phyloP scores from a whole-genome alignment of 37 sponge, comb jelly and placozoan genomes.

The Amphimedon queenslandica region DNA sequence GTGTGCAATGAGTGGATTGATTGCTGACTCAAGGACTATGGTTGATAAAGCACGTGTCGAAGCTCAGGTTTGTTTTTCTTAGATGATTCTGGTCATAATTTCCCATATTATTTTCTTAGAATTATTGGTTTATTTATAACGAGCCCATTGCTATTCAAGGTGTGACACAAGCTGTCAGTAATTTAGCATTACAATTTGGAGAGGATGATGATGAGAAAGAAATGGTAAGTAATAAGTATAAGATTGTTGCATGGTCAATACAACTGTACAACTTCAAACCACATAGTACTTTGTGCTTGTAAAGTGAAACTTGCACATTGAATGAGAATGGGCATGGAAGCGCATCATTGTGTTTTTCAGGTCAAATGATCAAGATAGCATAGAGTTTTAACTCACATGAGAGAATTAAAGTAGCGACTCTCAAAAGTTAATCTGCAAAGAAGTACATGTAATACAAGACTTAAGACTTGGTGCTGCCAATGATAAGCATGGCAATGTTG shows the following conservation, averaged over 20 bases:
- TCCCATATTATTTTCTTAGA: too few relatives aligned
- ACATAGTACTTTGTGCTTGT: neutral
- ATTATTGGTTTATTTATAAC: conserved; percentile 96
- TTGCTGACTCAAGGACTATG: conserved; percentile 94
- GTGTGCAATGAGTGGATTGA: conserved; percentile 96
- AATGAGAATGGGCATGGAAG: too few relatives aligned
- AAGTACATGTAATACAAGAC: too few relatives aligned
- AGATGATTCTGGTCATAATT: neutral
- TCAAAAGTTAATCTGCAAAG: too few relatives aligned
- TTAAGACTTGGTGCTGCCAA: too few relatives aligned
- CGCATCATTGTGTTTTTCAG: too few relatives aligned
- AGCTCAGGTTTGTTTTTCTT: conserved; percentile 54
- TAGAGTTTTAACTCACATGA: too few relatives aligned
- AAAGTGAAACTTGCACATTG: neutral
- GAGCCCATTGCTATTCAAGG: conserved; percentile 94
- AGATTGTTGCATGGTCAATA: neutral
- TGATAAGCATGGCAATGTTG: too few relatives aligned
- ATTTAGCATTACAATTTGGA: conserved; percentile 92
- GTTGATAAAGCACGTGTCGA: conserved; percentile 95
- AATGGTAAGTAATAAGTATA: conserved; percentile 54
- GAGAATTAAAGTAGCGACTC: too few relatives aligned
- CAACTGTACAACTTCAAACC: neutral
- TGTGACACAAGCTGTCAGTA: conserved; percentile 89
- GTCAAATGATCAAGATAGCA: too few relatives aligned
- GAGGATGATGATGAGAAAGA: conserved; percentile 71